Evolutionary conservation across 1,140 invertebrate genomes (phyloP).

Genomic region (Drosophila saltans): DNA sequence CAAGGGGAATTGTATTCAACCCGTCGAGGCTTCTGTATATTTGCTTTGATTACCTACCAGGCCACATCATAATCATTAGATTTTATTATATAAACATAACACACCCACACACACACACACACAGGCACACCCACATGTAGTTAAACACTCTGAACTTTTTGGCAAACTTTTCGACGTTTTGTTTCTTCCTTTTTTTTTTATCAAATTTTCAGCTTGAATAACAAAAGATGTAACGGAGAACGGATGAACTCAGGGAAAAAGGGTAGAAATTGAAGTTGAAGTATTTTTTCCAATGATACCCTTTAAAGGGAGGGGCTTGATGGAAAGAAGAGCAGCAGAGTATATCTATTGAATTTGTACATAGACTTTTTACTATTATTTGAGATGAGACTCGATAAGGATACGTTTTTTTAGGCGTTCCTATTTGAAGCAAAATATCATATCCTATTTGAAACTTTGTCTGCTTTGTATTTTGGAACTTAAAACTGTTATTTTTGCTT

Average conservation of each 20-base stretch:
- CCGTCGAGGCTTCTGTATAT: conserved; percentile 16
- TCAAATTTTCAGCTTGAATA: conserved; percentile 6
- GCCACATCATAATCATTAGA: conserved; percentile 73
- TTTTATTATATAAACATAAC: conserved; percentile 59
- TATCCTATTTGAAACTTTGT: too few species aligned
- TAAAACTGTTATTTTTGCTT: too few species aligned
- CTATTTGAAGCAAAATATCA: too few species aligned
- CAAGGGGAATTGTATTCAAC: neutral
- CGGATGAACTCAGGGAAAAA: neutral
- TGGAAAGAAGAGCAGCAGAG: too few species aligned
- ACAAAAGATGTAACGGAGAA: conserved; percentile 1
- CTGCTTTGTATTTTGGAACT: too few species aligned
- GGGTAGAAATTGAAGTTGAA: neutral
- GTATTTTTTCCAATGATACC: neutral
- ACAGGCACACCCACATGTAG: neutral
- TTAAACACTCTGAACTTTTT: conserved; percentile 11
- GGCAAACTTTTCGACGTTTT: conserved; percentile 4
- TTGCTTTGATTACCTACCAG: conserved; percentile 56
- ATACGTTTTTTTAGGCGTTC: too few species aligned
- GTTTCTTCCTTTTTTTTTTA: neutral
- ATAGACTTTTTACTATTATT: too few species aligned
- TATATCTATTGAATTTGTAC: too few species aligned
- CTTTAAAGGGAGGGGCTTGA: neutral
- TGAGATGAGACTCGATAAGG: too few species aligned
- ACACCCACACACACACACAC: neutral